phyloP scores from a whole-genome alignment of 2,888 invertebrate species.

The Aleiodes alternator region DNA sequence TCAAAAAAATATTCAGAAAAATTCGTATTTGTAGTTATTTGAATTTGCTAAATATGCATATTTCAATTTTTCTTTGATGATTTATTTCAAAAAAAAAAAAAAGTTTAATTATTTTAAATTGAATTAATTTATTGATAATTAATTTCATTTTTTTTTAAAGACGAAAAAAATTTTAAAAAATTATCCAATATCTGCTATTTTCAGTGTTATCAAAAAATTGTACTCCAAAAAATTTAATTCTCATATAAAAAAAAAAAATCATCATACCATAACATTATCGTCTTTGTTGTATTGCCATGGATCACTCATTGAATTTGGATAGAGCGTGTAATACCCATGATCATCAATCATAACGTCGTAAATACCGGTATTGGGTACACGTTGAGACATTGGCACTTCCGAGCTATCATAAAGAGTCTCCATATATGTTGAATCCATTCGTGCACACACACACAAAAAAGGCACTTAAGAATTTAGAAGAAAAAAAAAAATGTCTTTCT shows the following conservation, averaged over 20 bases:
- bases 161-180: too few species aligned
- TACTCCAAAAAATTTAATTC: too few species aligned
- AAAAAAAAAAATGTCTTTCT: not conserved
- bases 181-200: too few species aligned
- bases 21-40: too few species aligned
- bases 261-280: conserved; percentile 67
- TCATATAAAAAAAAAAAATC: not conserved
- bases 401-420: conserved; percentile 25
- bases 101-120: too few species aligned
- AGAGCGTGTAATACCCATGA: conserved; percentile 68
- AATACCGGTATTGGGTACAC: conserved; percentile 67
- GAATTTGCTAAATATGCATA: too few species aligned
- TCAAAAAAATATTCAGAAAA: too few species aligned
- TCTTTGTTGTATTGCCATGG: conserved; percentile 66
- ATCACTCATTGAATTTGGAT: conserved; percentile 59
- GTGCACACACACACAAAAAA: not conserved
- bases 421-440: conserved; percentile 36
- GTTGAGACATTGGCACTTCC: conserved; percentile 67
- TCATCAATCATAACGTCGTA: conserved; percentile 68
- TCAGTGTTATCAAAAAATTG: too few species aligned
- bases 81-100: too few species aligned
- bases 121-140: too few species aligned
- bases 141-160: too few species aligned
- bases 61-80: too few species aligned
- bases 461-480: not conserved